A percentile compares a stretch with the other conserved stretches of the same genome.
phyloP scores from a whole-genome alignment of 1,140 invertebrate genomes.

The Danaus plexippus region DNA sequence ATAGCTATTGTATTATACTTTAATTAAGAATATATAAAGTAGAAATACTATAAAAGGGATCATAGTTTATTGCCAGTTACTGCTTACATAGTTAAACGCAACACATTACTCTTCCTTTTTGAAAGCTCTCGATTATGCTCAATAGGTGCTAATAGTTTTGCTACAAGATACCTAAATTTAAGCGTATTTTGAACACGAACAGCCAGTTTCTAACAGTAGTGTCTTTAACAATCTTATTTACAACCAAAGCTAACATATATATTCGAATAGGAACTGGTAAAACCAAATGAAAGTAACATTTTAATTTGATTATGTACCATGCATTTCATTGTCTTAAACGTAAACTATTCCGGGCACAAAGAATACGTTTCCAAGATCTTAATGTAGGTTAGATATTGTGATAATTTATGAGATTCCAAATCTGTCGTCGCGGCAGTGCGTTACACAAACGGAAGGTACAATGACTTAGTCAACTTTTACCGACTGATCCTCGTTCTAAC shows the following conservation, averaged over 20 bases:
- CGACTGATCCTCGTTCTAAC: slow-evolving; percentile 39
- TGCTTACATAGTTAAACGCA: slow-evolving; percentile 8
- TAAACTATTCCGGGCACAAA: slow-evolving; percentile 45
- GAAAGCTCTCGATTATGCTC: slow-evolving; percentile 26
- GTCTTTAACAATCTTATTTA: slow-evolving; percentile 8
- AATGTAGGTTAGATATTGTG: slow-evolving; percentile 64
- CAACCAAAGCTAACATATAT: slow-evolving; percentile 14
- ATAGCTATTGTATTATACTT: no score
- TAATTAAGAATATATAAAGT: no score
- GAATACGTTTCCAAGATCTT: slow-evolving; percentile 58
- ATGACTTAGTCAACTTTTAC: slow-evolving; percentile 53
- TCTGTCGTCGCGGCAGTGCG: slow-evolving; percentile 45
- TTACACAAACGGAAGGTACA: slow-evolving; percentile 52
- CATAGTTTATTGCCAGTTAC: slow-evolving; percentile 17
- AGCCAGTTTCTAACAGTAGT: slow-evolving; percentile 12
- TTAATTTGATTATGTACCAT: slow-evolving; percentile 4
- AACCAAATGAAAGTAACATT: slow-evolving; percentile 4
- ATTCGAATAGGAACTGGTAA: slow-evolving; percentile 12
- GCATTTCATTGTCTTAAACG: slow-evolving; percentile 6
- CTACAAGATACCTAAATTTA: slow-evolving; percentile 23
- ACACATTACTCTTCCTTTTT: slow-evolving; percentile 12
- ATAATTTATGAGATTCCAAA: slow-evolving; percentile 66
- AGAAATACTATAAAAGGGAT: no score
- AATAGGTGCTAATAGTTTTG: slow-evolving; percentile 28
- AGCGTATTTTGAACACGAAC: slow-evolving; percentile 11